These are phyloP conservation scores for Pempheris klunzingeri DNA, from an alignment of 2,797 vertebrate species.

Conservation along the genomic window DNA sequence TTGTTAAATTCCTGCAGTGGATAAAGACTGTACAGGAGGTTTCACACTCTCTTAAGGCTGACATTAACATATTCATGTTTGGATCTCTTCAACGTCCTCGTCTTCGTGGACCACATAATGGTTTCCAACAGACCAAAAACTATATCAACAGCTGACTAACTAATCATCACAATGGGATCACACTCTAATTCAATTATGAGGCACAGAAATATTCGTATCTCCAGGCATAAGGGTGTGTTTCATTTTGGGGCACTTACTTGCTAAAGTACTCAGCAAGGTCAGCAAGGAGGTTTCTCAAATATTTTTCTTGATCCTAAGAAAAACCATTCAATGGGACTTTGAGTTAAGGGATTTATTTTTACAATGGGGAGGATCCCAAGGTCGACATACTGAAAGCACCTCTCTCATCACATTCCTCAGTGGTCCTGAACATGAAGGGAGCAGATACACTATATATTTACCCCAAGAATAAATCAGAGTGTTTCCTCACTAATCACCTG, in stretches of 20 bases:
- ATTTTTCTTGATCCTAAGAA: conserved; percentile 63
- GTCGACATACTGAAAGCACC: conserved; percentile 40
- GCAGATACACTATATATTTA: conserved; percentile 42
- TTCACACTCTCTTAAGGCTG: conserved; percentile 8
- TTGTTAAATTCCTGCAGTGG: conserved; percentile 3
- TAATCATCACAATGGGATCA: conserved; percentile 18
- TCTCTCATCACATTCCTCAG: conserved; percentile 66
- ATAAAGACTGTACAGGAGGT: neutral
- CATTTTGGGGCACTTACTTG: conserved; percentile 36
- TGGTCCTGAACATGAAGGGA: conserved; percentile 38
- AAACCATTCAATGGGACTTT: conserved; percentile 41
- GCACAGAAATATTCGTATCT: conserved; percentile 13
- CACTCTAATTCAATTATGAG: neutral
- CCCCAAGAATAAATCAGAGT: conserved; percentile 15
- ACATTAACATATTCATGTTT: conserved; percentile 18
- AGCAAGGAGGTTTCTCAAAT: conserved; percentile 46
- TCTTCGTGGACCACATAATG: neutral
- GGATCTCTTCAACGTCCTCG: conserved; percentile 17
- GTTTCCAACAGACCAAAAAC: conserved; percentile 8
- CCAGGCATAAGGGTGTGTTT: conserved; percentile 40
- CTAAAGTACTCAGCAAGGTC: conserved; percentile 44
- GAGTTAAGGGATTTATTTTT: conserved; percentile 71
- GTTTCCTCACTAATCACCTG: conserved; percentile 24
- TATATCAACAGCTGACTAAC: neutral
- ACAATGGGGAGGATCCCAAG: conserved; percentile 54